Evolutionary conservation across 2,888 invertebrate species (phyloP).

Genomic region (Ophion ventricosus): DNA sequence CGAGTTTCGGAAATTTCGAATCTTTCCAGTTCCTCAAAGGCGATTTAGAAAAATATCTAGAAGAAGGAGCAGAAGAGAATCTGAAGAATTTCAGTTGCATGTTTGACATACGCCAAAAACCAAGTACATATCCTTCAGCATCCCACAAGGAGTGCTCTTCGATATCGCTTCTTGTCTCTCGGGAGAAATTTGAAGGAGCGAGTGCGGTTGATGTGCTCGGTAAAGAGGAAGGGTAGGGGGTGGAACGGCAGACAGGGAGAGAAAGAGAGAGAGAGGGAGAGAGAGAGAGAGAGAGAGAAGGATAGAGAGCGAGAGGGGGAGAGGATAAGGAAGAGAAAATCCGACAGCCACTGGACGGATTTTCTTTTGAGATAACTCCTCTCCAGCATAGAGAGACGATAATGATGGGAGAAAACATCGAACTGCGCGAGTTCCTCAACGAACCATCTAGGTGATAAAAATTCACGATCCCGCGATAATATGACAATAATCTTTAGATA

Average conservation of each 20-base stretch:
- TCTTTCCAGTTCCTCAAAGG: neutral
- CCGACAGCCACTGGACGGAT: slow-evolving; percentile 58
- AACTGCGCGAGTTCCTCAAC: neutral
- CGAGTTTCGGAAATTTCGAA: no score
- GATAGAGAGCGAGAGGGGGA: neutral
- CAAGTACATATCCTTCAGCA: slow-evolving; percentile 56
- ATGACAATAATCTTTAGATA: neutral
- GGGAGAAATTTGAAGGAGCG: slow-evolving; percentile 47
- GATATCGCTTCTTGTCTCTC: slow-evolving; percentile 41
- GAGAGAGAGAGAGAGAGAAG: no score
- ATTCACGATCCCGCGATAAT: neutral
- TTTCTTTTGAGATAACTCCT: slow-evolving; percentile 44
- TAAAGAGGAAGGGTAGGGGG: neutral
- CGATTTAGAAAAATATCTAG: neutral
- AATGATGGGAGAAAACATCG: slow-evolving; percentile 7
- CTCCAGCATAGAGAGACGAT: slow-evolving; percentile 26
- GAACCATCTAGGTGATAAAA: neutral
- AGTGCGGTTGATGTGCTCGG: slow-evolving; percentile 34
- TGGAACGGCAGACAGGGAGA: neutral
- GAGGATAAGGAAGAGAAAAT: slow-evolving; percentile 41
- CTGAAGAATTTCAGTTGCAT: slow-evolving; percentile 53
- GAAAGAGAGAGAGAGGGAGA: neutral
- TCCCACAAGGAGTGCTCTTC: slow-evolving; percentile 27
- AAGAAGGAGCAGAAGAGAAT: slow-evolving; percentile 3
- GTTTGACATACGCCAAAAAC: slow-evolving; percentile 41